Evolutionary conservation across 1,140 invertebrate genomes (phyloP), one percentile per base, ranked within the genome.

Genomic region (Dufourea novaeangliae): DNA sequence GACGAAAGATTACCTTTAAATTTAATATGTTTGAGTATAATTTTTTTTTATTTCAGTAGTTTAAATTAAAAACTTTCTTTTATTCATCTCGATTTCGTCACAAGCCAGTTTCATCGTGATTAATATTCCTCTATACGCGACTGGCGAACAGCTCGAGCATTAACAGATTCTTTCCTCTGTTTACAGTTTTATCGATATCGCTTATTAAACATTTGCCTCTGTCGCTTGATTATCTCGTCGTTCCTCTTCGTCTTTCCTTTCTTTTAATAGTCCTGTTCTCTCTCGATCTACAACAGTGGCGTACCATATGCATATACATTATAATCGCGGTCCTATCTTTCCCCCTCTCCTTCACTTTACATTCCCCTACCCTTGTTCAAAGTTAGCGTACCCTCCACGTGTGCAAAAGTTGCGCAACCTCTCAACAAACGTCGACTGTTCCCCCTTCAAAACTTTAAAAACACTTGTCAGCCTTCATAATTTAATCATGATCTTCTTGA

Each of bases 171-270:
- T 44, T 10, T 32, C 32, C 44, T 54, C 61, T 66, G 71, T 66
- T 64, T 54, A 66, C 46, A 54, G 12, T 39, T 54, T 66, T 66
- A 73, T 66, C 77, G 72, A 73, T 69, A 63, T 63, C 63, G 78
- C 52, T 82, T 79, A 73, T 82, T 76, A 80, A 82, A 82, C 66
- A 59, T 34, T 61, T 22, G 66, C 39, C 59, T 52, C 52, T 61
- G 41, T 12, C 64, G 66, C 57, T 64, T 32, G 37, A 52, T 52
- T 67, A 39, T 61, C 17, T 44, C 12, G 20, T 3, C 37, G 37
- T 37, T 27, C 32, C 20, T 70, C 25, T 39, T 39, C 12, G 29
- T 72, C 3, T 0, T n/a, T n/a, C 32, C 8, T 20, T 22, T 12
- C 25, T 20, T 27, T 2, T 29, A 14, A 59, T n/a, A 4, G 62